A percentile compares a stretch with the other conserved stretches of the same genome.
Conservation (phyloP, 2,113 vertebrate species). For the Mesoclemmys tuberculata region DNA sequence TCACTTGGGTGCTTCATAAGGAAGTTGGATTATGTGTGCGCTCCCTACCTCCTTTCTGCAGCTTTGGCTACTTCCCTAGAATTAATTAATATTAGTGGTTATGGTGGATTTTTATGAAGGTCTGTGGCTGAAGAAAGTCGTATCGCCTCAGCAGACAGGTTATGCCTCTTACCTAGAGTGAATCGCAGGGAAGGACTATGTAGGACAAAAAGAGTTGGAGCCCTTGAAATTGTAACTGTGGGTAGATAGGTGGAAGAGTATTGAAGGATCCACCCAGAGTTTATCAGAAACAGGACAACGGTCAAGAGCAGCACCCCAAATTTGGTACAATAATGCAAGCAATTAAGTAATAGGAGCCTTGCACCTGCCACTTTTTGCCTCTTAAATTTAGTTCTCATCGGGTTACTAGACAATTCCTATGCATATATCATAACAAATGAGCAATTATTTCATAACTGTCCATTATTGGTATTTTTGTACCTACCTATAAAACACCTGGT, state of each 20-base stretch:
- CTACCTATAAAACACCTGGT: background rate
- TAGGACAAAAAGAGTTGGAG: background rate
- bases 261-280: background rate
- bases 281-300: background rate
- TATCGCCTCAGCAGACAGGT: background rate
- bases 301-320: background rate
- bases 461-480: background rate
- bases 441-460: background rate
- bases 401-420: background rate
- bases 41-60: background rate
- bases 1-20: background rate
- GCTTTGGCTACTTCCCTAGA: fast-evolving
- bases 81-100: background rate
- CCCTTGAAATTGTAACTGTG: background rate
- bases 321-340: background rate
- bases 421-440: background rate
- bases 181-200: background rate
- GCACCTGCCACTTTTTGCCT: background rate
- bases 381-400: background rate
- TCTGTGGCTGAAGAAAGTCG: fast-evolving
- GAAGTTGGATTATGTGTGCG: background rate
- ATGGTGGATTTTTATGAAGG: background rate
- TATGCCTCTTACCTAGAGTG: background rate
- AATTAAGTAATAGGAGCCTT: background rate
- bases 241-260: background rate